Evolutionary conservation across 2,113 vertebrate species (phyloP).

Genomic region (Pelecanoides urinatrix): DNA sequence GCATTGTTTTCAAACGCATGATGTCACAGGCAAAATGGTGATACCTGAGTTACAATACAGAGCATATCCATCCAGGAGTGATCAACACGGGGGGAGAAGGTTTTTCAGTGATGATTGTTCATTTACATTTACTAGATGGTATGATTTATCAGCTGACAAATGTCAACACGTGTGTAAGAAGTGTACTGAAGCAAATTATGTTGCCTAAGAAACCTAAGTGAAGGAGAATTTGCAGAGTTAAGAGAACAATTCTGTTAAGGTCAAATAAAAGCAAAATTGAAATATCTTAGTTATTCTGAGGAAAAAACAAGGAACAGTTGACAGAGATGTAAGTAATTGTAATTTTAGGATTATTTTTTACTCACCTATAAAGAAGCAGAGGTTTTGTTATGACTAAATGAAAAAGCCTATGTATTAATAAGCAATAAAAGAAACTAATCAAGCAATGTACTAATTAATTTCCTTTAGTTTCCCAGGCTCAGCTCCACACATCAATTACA

Average conservation of each 20-base stretch:
- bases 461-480: background rate
- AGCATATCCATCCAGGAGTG: background rate
- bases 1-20: background rate
- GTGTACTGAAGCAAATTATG: background rate
- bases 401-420: background rate
- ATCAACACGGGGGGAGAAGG: background rate
- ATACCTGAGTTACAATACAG: background rate
- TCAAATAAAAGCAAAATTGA: background rate
- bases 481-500: background rate
- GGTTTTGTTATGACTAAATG: background rate
- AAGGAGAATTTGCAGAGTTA: background rate
- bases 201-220: background rate
- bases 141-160: background rate
- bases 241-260: background rate
- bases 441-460: background rate
- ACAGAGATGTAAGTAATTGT: background rate
- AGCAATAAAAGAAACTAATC: background rate
- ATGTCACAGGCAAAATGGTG: background rate
- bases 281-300: background rate
- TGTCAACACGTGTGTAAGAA: background rate
- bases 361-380: background rate
- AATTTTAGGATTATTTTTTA: background rate
- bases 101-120: background rate
- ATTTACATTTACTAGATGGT: background rate
- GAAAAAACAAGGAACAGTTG: background rate